phyloP scores from a whole-genome alignment of 2,888 invertebrate species.

The Latrodectus elegans region DNA sequence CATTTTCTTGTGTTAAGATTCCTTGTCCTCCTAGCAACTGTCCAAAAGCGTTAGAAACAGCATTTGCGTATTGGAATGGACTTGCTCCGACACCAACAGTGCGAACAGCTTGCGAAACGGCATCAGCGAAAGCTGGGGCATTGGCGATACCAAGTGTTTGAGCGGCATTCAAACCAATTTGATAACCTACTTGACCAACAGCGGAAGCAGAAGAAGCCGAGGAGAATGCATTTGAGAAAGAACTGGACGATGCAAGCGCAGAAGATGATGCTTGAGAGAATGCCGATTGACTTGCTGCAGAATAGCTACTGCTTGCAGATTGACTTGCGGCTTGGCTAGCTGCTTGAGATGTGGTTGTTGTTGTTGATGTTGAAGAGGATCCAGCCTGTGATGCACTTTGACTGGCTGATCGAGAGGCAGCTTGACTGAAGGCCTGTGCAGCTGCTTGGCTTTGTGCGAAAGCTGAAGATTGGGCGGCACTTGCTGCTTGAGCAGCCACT shows the following conservation, averaged over 20 bases:
- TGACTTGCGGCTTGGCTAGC: slow-evolving; percentile 13
- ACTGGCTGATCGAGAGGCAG: neutral
- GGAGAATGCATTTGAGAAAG: slow-evolving; percentile 18
- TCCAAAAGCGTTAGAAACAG: slow-evolving; percentile 4
- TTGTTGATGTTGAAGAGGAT: neutral
- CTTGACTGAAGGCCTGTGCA: neutral
- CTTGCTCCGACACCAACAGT: slow-evolving; percentile 1
- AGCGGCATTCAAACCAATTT: neutral
- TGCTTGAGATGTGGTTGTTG: slow-evolving; percentile 17
- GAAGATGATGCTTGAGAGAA: neutral
- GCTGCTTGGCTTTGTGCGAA: slow-evolving; percentile 2
- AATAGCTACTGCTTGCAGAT: neutral
- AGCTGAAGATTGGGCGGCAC: neutral
- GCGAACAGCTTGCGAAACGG: neutral
- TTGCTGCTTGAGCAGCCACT: neutral
- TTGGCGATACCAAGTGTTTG: slow-evolving; percentile 2
- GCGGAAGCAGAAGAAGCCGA: slow-evolving; percentile 14
- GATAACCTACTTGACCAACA: slow-evolving; percentile 2
- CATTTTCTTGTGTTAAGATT: slow-evolving; percentile 1
- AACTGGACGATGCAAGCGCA: slow-evolving; percentile 4
- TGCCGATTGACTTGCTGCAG: neutral
- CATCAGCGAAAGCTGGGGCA: slow-evolving; percentile 6
- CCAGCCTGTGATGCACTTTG: neutral
- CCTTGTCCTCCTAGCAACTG: neutral
- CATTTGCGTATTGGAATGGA: neutral